phyloP scores from a whole-genome alignment of 1,140 invertebrate genomes.

The Diorhabda elongata region DNA sequence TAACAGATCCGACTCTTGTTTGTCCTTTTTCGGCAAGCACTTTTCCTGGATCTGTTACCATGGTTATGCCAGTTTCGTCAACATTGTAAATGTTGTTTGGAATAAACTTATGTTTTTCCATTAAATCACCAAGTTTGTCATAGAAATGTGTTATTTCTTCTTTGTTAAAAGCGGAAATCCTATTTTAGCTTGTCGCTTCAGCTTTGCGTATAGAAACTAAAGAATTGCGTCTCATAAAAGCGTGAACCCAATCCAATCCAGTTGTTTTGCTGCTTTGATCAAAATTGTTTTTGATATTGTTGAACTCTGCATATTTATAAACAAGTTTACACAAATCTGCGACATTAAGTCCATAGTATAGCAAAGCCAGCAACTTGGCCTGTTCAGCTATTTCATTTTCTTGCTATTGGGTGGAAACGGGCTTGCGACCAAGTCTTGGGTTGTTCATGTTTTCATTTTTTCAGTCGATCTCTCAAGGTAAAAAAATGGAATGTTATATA shows the following conservation, averaged over 20 bases:
- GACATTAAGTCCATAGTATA: constrained; percentile 14
- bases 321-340: constrained; percentile 14
- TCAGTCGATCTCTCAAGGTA: constrained; percentile 15
- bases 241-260: constrained; percentile 15
- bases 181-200: constrained; percentile 31
- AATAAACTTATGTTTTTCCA: constrained; percentile 30
- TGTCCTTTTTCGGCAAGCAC: constrained; percentile 45
- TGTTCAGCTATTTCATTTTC: constrained; percentile 38
- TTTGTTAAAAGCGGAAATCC: constrained; percentile 30
- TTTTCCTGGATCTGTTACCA: constrained; percentile 45
- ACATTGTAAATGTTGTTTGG: constrained; percentile 43
- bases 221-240: constrained; percentile 16
- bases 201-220: constrained; percentile 31
- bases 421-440: constrained; percentile 34
- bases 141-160: constrained; percentile 28
- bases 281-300: constrained; percentile 28
- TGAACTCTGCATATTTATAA: constrained; percentile 20
- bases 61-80: constrained; percentile 48
- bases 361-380: constrained; percentile 1
- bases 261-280: constrained; percentile 26
- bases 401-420: constrained; percentile 35
- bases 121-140: constrained; percentile 13
- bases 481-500: constrained; percentile 19
- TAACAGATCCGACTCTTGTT: constrained; percentile 46
- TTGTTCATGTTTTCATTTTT: constrained; percentile 25